phyloP scores from a whole-genome alignment of 2,113 vertebrate species.

The Leptobrachium leishanense region DNA sequence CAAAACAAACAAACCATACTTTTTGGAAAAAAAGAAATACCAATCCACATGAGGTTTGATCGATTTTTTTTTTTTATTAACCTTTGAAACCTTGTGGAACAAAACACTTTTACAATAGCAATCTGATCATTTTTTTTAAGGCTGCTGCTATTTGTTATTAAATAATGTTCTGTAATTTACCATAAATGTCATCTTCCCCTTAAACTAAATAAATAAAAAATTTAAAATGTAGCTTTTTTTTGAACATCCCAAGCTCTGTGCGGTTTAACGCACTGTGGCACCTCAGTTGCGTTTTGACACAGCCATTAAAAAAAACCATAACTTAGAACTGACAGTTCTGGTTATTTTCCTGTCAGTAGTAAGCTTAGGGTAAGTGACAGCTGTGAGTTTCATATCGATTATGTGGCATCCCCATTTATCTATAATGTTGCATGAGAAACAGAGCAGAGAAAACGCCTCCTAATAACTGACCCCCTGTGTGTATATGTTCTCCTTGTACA shows the following conservation, averaged over 20 bases:
- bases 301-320: constrained; percentile 29
- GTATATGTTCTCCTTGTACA: neutral
- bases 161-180: too few species aligned
- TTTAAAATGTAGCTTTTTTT: too few species aligned
- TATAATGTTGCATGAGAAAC: constrained; percentile 58
- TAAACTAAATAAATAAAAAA: too few species aligned
- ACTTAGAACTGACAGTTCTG: constrained; percentile 69
- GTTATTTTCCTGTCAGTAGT: constrained; percentile 68
- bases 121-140: too few species aligned
- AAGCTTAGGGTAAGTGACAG: constrained; percentile 79
- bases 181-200: too few species aligned
- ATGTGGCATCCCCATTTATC: constrained; percentile 82
- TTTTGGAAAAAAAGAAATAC: too few species aligned
- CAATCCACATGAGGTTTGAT: too few species aligned
- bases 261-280: constrained; percentile 19
- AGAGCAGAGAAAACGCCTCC: constrained; percentile 51
- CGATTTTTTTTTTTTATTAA: too few species aligned
- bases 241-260: neutral
- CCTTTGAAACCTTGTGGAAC: too few species aligned
- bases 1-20: too few species aligned
- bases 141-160: too few species aligned
- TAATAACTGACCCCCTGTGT: constrained; percentile 28
- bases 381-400: constrained; percentile 84
- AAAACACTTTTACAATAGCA: too few species aligned
- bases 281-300: constrained; percentile 16